Base-by-base conservation (phyloP, 2,888 invertebrate species). In the Amblyteles armatorius region DNA sequence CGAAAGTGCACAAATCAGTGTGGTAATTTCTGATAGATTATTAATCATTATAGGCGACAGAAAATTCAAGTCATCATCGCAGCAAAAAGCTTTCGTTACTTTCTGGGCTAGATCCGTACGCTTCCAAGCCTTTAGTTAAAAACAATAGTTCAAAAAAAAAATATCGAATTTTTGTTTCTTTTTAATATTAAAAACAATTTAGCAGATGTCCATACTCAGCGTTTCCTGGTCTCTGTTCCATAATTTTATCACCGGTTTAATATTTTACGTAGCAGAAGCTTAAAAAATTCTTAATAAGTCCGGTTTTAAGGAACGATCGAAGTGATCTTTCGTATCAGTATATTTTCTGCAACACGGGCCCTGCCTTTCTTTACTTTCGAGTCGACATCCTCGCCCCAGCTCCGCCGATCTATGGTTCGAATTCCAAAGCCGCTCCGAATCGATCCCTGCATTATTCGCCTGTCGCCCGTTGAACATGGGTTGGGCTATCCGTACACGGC, bases 401-500 rank as follows among this genome's bases (percentile, higher is more conserved):
- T 19, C 29, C 7, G 19, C 67, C 16, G 36, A 22, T 40, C 33
- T 63, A n/a, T 29, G 36, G 22, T 40, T 63, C 76, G 76, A 81
- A 76, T 76, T 69, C 63, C 74, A 81, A 69, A 80, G 50, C 48
- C 29, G 69, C 50, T 33, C 69, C 4, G 63, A 76, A 74, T 60
- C 57, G 57, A 81, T 74, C 60, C 29, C 19, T 40, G 69, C 69
- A 74, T 74, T 74, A 76, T 81, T 69, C 29, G 63, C 63, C 60
- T 68, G 29, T 29, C 40, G 2, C 50, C 67, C 55, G 76, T 69
- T 57, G 36, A 19, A 67, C 19, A 82, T 82, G 82, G 82, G 82
- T 82, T 82, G 82, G 82, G 82, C 82, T 63, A 13, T 29, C 69
- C 69, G 69, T 52, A 60, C 60, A 76, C 44, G 67, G 67, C 29